Evolutionary conservation across 1,140 invertebrate species (phyloP), one percentile per base, ranked within the genome.

Genomic region (Drosophila oshimai): DNA sequence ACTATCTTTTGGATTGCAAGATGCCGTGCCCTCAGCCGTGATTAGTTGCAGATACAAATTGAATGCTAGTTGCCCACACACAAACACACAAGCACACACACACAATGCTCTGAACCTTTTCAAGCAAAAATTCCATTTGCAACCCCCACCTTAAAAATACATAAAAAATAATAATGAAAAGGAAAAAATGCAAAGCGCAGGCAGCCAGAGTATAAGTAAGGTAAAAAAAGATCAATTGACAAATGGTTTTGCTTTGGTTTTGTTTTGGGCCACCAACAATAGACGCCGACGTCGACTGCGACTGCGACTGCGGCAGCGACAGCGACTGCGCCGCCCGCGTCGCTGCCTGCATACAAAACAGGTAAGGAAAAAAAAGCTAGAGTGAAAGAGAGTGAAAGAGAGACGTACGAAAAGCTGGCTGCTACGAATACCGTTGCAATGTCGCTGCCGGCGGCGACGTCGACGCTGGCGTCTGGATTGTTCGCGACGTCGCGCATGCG

Each of bases 401-500:
- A 31, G 44, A 41, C 61, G 39, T 31, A 18, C 24, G 22, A 22
- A 74, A 74, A 74, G 62, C 62, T 74, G 69, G 13, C 60, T 74
- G 72, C 72, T 72, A 71, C 55, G 54, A 45, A 50, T 73, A 80
- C 58, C 84, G 75, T 86, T 84, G 79, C 79, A 84, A 64, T 58
- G 58, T 36, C 54, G 45, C 70, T 44, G 45, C 24, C 53, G 31
- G 7, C 28, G 12, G 3, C n/a, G 9, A 6, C n/a, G 37, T 20
- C 41, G 42, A 39, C 46, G 67, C 39, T 42, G 42, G 45, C 78
- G 57, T 58, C 33, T 70, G 81, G 80, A 87, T 86, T 80, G 83
- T 86, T 86, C 81, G 81, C 83, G 57, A 49, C 64, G 55, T 60
- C 71, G 89, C 89, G 89, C 89, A 72, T 90, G 89, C 89, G 87